Conservation (phyloP, 2,888 invertebrate species). For the Agrilus cyanescens region DNA sequence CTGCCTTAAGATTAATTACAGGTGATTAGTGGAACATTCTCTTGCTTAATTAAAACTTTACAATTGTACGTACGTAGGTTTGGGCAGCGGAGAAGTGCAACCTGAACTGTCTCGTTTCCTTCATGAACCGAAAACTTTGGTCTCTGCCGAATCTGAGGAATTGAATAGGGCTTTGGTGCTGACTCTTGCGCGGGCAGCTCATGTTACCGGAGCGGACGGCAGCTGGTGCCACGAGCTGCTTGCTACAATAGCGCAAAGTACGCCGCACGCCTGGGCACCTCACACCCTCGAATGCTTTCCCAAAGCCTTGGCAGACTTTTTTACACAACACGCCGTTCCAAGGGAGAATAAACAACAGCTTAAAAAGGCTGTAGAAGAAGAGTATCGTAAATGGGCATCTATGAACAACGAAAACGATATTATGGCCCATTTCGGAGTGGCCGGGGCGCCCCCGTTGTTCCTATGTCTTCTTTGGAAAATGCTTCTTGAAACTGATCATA, state of each 20-base stretch:
- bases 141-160: constrained; percentile 91
- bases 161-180: constrained; percentile 86
- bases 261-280: constrained; percentile 91
- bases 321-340: constrained; percentile 69
- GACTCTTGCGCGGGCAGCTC: constrained; percentile 86
- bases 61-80: constrained; percentile 64
- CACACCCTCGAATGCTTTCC: constrained; percentile 90
- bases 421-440: constrained; percentile 88
- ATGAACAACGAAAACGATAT: constrained; percentile 97
- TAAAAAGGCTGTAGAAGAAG: constrained; percentile 88
- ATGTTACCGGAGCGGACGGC: constrained; percentile 78
- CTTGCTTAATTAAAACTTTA: too few species aligned
- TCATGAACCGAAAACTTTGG: constrained; percentile 82
- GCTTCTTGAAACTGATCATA: constrained; percentile 86
- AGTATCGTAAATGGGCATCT: constrained; percentile 91
- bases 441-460: constrained; percentile 84
- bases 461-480: constrained; percentile 91
- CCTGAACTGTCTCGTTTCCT: constrained; percentile 83
- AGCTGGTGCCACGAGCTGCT: constrained; percentile 86
- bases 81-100: constrained; percentile 91
- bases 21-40: constrained; percentile 10
- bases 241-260: constrained; percentile 82
- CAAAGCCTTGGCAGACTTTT: constrained; percentile 78
- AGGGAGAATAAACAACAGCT: constrained; percentile 84
- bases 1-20: constrained; percentile 33